Evolutionary conservation across 37 sponge, comb jelly and placozoan genomes (phyloP).

Genomic region (Axinella damicornis): DNA sequence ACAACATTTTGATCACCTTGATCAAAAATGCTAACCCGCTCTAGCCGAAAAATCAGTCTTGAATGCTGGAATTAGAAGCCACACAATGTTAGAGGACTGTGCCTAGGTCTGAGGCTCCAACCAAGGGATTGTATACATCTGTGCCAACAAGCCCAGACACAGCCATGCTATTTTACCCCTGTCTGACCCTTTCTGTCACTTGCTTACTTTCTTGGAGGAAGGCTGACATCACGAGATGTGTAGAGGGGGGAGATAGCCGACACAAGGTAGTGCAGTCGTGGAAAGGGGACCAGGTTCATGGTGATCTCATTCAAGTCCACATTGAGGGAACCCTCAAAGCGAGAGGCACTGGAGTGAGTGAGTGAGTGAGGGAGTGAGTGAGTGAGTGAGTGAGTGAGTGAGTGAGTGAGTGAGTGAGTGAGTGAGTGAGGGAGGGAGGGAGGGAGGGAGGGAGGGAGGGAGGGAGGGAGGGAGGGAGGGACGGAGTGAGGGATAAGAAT

Average conservation of each 20-base stretch:
- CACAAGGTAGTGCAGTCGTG: conserved; percentile 94
- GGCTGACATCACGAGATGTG: conserved; percentile 71
- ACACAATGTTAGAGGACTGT: too few relatives aligned
- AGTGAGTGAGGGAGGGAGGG: neutral
- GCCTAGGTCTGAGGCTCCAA: too few relatives aligned
- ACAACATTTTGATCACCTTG: too few relatives aligned
- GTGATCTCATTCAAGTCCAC: conserved; percentile 99
- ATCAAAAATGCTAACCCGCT: too few relatives aligned
- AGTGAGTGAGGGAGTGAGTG: too few relatives aligned
- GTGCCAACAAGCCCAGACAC: too few relatives aligned
- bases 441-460: neutral
- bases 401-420: neutral
- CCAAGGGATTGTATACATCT: too few relatives aligned
- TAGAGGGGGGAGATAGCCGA: conserved; percentile 94
- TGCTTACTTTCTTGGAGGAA: conserved; percentile 66
- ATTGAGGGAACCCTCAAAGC: conserved; percentile 99
- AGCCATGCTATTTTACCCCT: too few relatives aligned
- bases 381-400: neutral
- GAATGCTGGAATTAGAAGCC: too few relatives aligned
- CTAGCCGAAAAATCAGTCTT: too few relatives aligned
- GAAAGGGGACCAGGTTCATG: conserved; percentile 99
- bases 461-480: neutral
- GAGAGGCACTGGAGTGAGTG: conserved; percentile 71
- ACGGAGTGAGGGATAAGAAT: too few relatives aligned
- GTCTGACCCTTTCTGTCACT: too few relatives aligned